Evolutionary conservation across 2,113 vertebrate species (phyloP).

Genomic region (Chaetura pelagica): DNA sequence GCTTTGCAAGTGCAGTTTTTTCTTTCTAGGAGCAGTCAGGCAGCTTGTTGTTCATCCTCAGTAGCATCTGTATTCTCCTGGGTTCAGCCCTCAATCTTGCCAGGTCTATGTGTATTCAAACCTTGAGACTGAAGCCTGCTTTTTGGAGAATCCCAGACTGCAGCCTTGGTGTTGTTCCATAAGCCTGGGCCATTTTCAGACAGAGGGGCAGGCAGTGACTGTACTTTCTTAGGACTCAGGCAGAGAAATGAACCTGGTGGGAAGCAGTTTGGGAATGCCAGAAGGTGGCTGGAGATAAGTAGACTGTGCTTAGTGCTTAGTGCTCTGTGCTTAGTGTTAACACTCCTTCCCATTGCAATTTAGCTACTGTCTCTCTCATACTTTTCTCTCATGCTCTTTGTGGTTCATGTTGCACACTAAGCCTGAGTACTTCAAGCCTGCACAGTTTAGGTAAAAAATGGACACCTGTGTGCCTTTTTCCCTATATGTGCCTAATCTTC

Average conservation of each 20-base stretch:
- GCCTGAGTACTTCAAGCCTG: not conserved
- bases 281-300: not conserved
- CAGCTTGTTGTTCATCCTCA: not conserved
- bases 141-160: accelerated
- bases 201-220: not conserved
- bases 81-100: not conserved
- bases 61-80: not conserved
- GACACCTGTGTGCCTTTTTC: not conserved
- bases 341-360: not conserved
- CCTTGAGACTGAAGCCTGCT: not conserved
- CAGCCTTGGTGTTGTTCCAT: not conserved
- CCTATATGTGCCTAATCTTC: not conserved
- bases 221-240: not conserved
- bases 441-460: not conserved
- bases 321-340: not conserved
- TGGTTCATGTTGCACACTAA: not conserved
- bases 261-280: not conserved
- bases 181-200: not conserved
- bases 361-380: not conserved
- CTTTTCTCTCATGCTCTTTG: not conserved
- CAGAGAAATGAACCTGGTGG: not conserved
- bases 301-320: not conserved
- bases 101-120: not conserved
- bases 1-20: not conserved
- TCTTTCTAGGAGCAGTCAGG: not conserved